A percentile compares a stretch with the other conserved stretches of the same genome.
These are phyloP conservation scores for Ochropleura leucogaster DNA, from an alignment of 2,888 invertebrate species.

Conservation along the genomic window DNA sequence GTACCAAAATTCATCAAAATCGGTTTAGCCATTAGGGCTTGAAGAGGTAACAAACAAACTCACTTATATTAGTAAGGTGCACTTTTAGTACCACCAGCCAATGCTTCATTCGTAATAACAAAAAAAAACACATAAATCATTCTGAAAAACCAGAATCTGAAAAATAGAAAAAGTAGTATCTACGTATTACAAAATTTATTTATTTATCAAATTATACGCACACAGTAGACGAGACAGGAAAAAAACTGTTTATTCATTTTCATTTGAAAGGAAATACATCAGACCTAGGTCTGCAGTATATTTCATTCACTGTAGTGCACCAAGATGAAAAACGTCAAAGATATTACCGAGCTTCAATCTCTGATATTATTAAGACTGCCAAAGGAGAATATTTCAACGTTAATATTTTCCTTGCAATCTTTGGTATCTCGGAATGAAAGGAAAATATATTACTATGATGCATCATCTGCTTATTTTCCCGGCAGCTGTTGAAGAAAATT, in stretches of 20 bases:
- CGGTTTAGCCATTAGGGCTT: no score
- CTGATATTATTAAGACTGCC: conserved; percentile 46
- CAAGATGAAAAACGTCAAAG: conserved; percentile 45
- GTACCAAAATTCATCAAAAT: no score
- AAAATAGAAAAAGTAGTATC: no score
- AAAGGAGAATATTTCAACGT: conserved; percentile 46
- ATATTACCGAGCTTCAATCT: conserved; percentile 54
- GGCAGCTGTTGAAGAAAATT: conserved; percentile 43
- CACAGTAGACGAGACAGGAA: no score
- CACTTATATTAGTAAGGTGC: no score
- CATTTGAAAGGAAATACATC: not conserved
- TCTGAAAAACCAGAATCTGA: not conserved
- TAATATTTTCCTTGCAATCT: conserved; percentile 51
- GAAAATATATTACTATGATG: conserved; percentile 59
- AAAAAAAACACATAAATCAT: not conserved
- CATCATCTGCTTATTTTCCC: conserved; percentile 48
- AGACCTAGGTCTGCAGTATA: not conserved
- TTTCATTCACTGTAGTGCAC: conserved; percentile 3
- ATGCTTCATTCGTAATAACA: no score
- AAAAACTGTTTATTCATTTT: conserved; percentile 8
- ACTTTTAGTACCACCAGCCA: no score
- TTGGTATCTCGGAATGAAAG: conserved; percentile 41
- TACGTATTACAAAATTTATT: not conserved
- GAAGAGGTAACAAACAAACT: no score
- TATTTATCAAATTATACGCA: no score